These are phyloP conservation scores for Myotis brandtii DNA, from an alignment of 2,113 vertebrate species.

Conservation along the genomic window DNA sequence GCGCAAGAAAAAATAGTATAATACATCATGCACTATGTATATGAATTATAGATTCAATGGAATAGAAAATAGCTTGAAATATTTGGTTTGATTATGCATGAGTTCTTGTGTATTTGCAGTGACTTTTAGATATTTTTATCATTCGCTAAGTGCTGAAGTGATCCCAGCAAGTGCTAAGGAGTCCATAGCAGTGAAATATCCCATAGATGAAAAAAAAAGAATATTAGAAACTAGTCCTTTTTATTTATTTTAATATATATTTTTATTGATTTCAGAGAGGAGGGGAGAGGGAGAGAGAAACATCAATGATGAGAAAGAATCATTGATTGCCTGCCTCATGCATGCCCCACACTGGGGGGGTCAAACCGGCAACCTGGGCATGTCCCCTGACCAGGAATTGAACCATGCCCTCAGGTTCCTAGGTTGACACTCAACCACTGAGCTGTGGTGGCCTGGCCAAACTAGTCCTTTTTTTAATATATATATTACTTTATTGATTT, in stretches of 20 bases:
- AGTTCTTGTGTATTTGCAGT: not conserved
- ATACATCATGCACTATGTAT: not conserved
- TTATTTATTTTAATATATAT: too few relatives aligned
- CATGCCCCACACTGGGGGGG: too few relatives aligned
- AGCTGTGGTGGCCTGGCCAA: too few relatives aligned
- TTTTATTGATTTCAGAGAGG: too few relatives aligned
- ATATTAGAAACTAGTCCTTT: not conserved
- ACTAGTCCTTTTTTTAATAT: not conserved
- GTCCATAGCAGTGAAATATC: not conserved
- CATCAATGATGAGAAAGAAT: too few relatives aligned
- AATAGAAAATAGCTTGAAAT: not conserved
- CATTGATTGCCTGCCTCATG: too few relatives aligned
- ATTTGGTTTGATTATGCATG: not conserved
- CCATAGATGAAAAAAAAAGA: not conserved
- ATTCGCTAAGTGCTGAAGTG: not conserved
- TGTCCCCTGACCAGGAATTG: too few relatives aligned
- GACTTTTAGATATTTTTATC: not conserved
- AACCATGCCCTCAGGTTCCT: too few relatives aligned
- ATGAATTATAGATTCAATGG: not conserved
- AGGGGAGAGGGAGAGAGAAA: too few relatives aligned
- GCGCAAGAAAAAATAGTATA: not conserved
- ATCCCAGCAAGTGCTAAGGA: not conserved
- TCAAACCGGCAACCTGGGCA: too few relatives aligned
- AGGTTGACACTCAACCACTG: too few relatives aligned
- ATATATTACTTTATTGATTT: too few relatives aligned